Conservation (phyloP, 2,888 invertebrate genomes). For the Bhutanitis thaidina region DNA sequence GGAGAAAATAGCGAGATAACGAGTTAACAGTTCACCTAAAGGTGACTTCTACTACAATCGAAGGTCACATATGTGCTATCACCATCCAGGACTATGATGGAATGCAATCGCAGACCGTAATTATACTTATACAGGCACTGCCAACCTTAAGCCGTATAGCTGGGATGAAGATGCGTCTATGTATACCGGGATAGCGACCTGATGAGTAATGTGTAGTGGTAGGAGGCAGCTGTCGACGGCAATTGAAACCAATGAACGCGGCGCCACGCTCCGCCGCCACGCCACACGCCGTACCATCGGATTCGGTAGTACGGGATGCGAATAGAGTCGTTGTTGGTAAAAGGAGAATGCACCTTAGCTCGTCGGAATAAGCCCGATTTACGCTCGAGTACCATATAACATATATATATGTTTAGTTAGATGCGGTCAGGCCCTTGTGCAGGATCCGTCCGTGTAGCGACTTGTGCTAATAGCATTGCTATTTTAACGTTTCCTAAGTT, state of each 20-base stretch:
- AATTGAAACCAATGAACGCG: conserved; percentile 68
- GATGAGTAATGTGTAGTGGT: conserved; percentile 36
- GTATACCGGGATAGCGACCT: not conserved
- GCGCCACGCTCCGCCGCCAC: conserved; percentile 48
- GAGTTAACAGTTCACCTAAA: no score
- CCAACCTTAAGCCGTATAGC: no score
- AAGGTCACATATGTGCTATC: no score
- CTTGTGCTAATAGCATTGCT: not conserved
- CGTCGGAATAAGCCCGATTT: not conserved
- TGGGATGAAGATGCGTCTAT: no score
- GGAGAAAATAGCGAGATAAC: no score
- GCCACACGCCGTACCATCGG: conserved; percentile 21
- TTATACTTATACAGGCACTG: no score
- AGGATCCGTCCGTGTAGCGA: not conserved
- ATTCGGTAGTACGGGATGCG: conserved; percentile 5
- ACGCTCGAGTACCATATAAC: not conserved
- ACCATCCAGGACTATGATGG: no score
- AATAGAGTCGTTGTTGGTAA: not conserved
- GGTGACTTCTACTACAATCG: no score
- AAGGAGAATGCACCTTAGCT: not conserved
- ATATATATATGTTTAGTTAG: not conserved
- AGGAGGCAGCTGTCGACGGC: conserved; percentile 50
- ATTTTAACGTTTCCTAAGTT: not conserved
- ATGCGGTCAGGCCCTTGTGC: not conserved
- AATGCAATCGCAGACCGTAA: no score